Evolutionary conservation across 1,140 invertebrate species (phyloP).

Genomic region (Anadara kagoshimensis): DNA sequence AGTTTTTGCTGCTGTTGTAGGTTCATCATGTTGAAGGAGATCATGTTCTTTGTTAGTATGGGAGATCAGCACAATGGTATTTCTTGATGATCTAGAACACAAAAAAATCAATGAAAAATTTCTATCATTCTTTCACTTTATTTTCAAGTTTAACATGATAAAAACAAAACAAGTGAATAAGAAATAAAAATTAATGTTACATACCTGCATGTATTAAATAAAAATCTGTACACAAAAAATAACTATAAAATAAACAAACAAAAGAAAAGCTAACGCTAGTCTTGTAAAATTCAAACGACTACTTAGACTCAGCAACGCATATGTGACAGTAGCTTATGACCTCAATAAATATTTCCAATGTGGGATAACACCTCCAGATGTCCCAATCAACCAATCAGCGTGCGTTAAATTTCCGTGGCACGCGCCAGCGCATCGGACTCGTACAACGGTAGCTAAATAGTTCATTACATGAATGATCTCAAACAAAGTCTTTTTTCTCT

Average conservation of each 20-base stretch:
- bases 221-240: too few relatives aligned
- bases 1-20: constrained; percentile 45
- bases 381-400: constrained; percentile 32
- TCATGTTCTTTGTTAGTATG: constrained; percentile 28
- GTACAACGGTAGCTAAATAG: too few relatives aligned
- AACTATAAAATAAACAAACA: too few relatives aligned
- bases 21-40: constrained; percentile 46
- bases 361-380: constrained; percentile 40
- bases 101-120: background rate
- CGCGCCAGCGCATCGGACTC: constrained; percentile 15
- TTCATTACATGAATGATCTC: too few relatives aligned
- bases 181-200: too few relatives aligned
- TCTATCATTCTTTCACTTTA: background rate
- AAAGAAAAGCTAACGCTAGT: too few relatives aligned
- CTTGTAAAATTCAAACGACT: too few relatives aligned
- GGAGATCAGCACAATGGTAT: too few relatives aligned
- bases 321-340: constrained; percentile 18
- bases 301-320: constrained; percentile 12
- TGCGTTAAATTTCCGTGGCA: constrained; percentile 15
- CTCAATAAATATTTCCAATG: constrained; percentile 3
- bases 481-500: too few relatives aligned
- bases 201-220: too few relatives aligned
- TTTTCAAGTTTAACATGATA: background rate
- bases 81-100: background rate
- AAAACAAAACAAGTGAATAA: too few relatives aligned